These are phyloP conservation scores for Ceratitis capitata DNA, from an alignment of 1,140 invertebrate species.

Conservation along the genomic window DNA sequence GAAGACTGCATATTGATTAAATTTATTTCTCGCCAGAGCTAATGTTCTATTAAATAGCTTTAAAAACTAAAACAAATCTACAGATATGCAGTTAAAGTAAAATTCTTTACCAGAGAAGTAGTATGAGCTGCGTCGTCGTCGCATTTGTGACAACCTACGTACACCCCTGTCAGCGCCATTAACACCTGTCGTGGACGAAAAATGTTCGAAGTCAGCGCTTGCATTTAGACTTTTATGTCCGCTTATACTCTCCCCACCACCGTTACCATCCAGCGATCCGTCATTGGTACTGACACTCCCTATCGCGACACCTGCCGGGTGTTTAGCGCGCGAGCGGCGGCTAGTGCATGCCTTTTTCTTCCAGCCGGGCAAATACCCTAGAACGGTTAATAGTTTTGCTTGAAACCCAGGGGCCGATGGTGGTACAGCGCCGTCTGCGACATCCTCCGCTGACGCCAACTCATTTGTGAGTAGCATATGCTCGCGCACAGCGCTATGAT, in stretches of 20 bases:
- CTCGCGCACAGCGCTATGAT: neutral
- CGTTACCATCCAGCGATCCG: neutral
- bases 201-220: slow-evolving; percentile 46
- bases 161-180: slow-evolving; percentile 39
- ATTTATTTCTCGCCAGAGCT: no score
- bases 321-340: slow-evolving; percentile 17
- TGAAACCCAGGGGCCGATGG: neutral
- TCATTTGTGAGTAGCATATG: slow-evolving; percentile 6
- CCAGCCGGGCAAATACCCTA: slow-evolving; percentile 39
- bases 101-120: slow-evolving; percentile 59
- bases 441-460: slow-evolving; percentile 23
- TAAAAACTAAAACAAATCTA: neutral
- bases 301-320: neutral
- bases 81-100: neutral
- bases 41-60: neutral
- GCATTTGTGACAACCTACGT: slow-evolving; percentile 57
- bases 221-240: slow-evolving; percentile 36
- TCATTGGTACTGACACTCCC: no score
- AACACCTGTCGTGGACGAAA: neutral
- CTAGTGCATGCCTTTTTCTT: slow-evolving; percentile 22
- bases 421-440: neutral
- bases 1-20: no score
- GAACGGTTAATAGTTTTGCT: slow-evolving; percentile 22
- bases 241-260: neutral
- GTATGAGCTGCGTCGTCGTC: slow-evolving; percentile 59